A percentile compares a stretch with the other conserved stretches of the same genome.
Conservation (phyloP, 2,888 invertebrate species). For the Nemapogon koenigi region DNA sequence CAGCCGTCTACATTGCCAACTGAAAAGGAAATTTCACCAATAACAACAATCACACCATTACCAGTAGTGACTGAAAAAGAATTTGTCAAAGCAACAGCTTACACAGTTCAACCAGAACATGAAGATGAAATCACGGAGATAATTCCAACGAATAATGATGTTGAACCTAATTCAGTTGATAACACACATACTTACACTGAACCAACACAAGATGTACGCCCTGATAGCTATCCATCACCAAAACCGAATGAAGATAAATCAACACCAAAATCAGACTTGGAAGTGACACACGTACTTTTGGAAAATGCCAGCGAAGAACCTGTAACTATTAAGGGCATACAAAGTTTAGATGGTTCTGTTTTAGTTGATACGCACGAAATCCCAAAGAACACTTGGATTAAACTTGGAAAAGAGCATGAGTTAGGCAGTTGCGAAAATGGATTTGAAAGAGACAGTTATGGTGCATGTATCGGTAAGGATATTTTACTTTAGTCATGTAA, state of each 20-base stretch:
- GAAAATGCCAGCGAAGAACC: constrained; percentile 23
- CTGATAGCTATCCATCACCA: background rate
- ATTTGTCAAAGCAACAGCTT: no score
- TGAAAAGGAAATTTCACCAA: constrained; percentile 1
- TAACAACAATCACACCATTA: no score
- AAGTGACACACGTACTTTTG: constrained; percentile 10
- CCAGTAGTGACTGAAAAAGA: no score
- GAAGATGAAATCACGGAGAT: no score
- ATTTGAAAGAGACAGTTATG: constrained; percentile 57
- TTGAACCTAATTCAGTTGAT: no score
- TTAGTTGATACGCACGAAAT: constrained; percentile 30
- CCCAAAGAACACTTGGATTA: constrained; percentile 39
- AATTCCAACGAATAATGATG: no score
- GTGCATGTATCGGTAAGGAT: constrained; percentile 65
- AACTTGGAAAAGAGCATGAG: constrained; percentile 25
- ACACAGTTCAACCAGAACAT: no score
- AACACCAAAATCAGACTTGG: constrained; percentile 1
- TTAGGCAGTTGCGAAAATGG: constrained; percentile 46
- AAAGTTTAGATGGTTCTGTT: constrained; percentile 30
- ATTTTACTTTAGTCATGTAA: background rate
- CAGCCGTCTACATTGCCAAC: constrained; percentile 8
- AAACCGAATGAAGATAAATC: constrained; percentile 1
- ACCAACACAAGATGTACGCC: no score
- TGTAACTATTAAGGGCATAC: constrained; percentile 26
- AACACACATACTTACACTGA: constrained; percentile 2